Evolutionary conservation across 2,888 invertebrate genomes (phyloP), one percentile per base, ranked within the genome.

Genomic region (Oligia fasciuncula): DNA sequence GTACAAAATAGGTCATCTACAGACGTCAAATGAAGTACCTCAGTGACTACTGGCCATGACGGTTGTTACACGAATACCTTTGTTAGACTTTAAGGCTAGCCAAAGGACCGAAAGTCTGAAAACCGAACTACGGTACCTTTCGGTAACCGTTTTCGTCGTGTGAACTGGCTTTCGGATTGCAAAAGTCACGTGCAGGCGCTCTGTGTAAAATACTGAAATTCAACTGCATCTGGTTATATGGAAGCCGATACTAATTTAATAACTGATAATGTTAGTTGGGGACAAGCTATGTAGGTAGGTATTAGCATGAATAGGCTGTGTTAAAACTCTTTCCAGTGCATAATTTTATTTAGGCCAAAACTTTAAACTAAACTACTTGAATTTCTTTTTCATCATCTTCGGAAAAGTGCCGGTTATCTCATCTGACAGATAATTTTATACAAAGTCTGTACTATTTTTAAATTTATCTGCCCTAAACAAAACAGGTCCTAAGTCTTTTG

Each of bases 401-500:
- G 3, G 43, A 60, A 35, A 76, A 23, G 8, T 29, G 2, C 0
- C 5, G 17, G 3, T 4, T 46, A 23, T 17, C 14, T 60, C 43
- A 19, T 43, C 2, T 35, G 3, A 40, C 17, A 8, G 19, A 35
- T 19, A 67, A 40, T 62, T 46, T 35, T 14, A 51, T n/a, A 60
- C 2, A 66, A 57, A 67, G 1, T n/a, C 54, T 4, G 14, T 68
- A 40, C 4, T 4, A 13, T 62, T 67, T 54, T 75, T n/a, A 3
- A 14, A 46, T 54, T n/a, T n/a, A 1, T 54, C 4, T 35, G 14
- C 23, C 13, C 29, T 2, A 73, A 75, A 69, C n/a, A 67, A 69
- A 67, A 67, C 65, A 49, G 9, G 46, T 17, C n/a, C 29, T 82
- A 74, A 71, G 60, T 73, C 70, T 82, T 73, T 73, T 74, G 73